Conservation (phyloP, 1,140 invertebrate species). For the Drosophila pachea region DNA sequence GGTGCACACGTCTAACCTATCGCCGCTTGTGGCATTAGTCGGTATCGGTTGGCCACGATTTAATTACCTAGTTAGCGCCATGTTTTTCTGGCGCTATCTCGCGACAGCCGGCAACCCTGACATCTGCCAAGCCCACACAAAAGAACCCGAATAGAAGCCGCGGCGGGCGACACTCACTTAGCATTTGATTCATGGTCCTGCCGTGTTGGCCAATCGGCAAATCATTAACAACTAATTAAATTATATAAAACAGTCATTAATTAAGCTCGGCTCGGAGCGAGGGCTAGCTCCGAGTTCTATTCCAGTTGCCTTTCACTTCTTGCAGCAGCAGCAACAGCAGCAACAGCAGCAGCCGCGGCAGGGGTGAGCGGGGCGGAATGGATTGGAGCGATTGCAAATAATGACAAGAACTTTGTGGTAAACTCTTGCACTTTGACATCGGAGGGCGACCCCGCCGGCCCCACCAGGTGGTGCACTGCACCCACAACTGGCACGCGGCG, state of each 20-base stretch:
- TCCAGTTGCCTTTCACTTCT: conserved; percentile 62
- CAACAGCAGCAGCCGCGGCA: conserved; percentile 36
- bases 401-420: conserved; percentile 72
- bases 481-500: conserved; percentile 46
- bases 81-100: conserved; percentile 28
- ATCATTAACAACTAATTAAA: conserved; percentile 78
- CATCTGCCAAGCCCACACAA: conserved; percentile 68
- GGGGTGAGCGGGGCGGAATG: too few species aligned
- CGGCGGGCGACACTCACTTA: conserved; percentile 49
- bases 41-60: conserved; percentile 29
- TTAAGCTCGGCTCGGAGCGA: conserved; percentile 54
- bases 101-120: conserved; percentile 56
- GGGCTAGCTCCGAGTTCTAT: conserved; percentile 14
- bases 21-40: conserved; percentile 14
- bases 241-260: conserved; percentile 74
- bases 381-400: conserved; percentile 54
- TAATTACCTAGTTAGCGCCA: conserved; percentile 40
- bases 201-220: conserved; percentile 62
- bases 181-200: conserved; percentile 61
- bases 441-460: conserved; percentile 36
- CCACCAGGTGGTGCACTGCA: conserved; percentile 40
- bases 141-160: background rate
- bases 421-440: conserved; percentile 74
- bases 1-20: background rate
- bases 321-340: conserved; percentile 26